These are phyloP conservation scores for Plebejus melissa DNA, from an alignment of 2,888 invertebrate species.

Conservation along the genomic window DNA sequence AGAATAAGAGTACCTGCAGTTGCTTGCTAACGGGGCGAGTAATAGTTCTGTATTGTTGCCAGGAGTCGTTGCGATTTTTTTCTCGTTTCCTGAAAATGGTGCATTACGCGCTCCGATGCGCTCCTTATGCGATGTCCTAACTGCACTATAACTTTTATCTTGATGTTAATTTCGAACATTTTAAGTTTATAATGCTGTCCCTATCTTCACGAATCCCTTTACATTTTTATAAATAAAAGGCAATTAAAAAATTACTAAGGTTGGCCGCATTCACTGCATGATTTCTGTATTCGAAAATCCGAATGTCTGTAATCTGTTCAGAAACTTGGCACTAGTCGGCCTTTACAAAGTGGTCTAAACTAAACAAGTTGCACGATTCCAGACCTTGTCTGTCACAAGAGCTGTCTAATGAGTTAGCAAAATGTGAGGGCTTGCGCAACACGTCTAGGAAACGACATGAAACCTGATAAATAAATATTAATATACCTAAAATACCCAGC, in stretches of 20 bases:
- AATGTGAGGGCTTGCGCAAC: slow-evolving; percentile 18
- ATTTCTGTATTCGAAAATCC: too few relatives aligned
- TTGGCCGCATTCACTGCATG: too few relatives aligned
- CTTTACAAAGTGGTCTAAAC: slow-evolving; percentile 3
- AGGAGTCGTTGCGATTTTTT: not conserved
- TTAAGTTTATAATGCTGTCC: not conserved
- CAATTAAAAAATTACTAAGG: too few relatives aligned
- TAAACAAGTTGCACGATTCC: not conserved
- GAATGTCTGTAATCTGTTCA: not conserved
- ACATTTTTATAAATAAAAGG: too few relatives aligned
- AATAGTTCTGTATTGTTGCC: slow-evolving; percentile 6
- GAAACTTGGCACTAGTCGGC: not conserved
- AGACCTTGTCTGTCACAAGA: slow-evolving; percentile 16
- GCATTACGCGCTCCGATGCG: not conserved
- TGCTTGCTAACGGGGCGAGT: not conserved
- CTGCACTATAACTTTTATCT: not conserved
- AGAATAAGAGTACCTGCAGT: not conserved
- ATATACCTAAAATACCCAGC: not conserved
- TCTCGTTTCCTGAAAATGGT: not conserved
- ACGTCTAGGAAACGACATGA: slow-evolving; percentile 12
- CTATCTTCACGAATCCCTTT: not conserved
- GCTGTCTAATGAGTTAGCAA: slow-evolving; percentile 11
- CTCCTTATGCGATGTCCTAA: not conserved
- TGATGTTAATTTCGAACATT: not conserved
- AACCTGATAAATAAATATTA: not conserved